phyloP scores from a whole-genome alignment of 2,113 vertebrate genomes.

The Xyliphius kryptos region DNA sequence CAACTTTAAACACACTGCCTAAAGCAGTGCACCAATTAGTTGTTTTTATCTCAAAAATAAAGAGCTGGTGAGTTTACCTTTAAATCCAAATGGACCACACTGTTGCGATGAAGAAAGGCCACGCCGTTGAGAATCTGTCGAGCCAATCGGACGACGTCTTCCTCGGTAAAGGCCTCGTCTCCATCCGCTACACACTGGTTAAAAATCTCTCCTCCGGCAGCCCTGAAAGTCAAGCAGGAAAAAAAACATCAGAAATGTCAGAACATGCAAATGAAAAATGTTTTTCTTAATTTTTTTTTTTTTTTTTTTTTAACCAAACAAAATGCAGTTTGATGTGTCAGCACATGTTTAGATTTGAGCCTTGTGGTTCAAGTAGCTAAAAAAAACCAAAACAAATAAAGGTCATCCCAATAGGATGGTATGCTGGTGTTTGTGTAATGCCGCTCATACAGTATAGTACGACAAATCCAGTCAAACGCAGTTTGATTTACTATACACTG shows the following conservation, averaged over 20 bases:
- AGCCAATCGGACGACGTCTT: constrained; percentile 83
- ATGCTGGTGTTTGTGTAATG: no score
- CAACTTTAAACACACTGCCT: neutral
- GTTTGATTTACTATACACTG: no score
- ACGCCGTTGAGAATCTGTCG: constrained; percentile 85
- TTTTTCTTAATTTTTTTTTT: neutral
- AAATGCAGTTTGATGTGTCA: no score
- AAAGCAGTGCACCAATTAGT: no score
- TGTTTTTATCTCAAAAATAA: neutral
- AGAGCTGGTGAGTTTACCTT: constrained; percentile 65
- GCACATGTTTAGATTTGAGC: no score
- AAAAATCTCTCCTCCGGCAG: constrained; percentile 94
- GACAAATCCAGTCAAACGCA: no score
- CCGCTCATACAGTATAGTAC: no score
- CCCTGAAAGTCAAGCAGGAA: constrained; percentile 59
- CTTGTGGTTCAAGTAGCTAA: no score
- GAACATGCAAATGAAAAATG: constrained; percentile 13
- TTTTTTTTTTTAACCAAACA: no score
- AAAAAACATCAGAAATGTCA: constrained; percentile 32
- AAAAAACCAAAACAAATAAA: no score
- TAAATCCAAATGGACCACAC: constrained; percentile 88
- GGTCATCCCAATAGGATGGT: no score
- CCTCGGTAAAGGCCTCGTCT: constrained; percentile 90
- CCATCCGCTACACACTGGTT: constrained; percentile 87
- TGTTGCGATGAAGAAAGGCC: constrained; percentile 78